Evolutionary conservation across 2,888 invertebrate genomes (phyloP).

Genomic region (Callyntrura sp.): DNA sequence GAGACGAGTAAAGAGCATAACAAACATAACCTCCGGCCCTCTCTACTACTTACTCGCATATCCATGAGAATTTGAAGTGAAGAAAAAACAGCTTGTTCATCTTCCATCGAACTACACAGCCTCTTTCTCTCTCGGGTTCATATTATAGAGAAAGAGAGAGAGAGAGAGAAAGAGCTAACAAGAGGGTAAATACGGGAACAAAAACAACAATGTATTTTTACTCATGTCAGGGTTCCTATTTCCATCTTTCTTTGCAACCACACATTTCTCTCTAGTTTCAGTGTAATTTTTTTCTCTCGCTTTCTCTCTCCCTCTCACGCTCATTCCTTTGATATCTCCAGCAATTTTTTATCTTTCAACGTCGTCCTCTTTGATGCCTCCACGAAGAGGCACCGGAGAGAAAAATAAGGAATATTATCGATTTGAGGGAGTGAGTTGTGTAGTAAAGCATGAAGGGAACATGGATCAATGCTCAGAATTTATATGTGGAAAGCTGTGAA

Average conservation of each 20-base stretch:
- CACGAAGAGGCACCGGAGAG: background rate
- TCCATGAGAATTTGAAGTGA: background rate
- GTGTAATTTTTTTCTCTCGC: slow-evolving; percentile 5
- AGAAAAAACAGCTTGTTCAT: slow-evolving; percentile 10
- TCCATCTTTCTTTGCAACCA: slow-evolving; percentile 12
- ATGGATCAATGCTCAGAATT: slow-evolving; percentile 50
- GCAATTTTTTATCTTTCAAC: slow-evolving; percentile 47
- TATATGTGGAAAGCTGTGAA: slow-evolving; percentile 14
- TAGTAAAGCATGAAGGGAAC: slow-evolving; percentile 38
- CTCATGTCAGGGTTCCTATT: background rate
- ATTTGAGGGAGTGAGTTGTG: slow-evolving; percentile 9
- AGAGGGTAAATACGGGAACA: slow-evolving; percentile 36
- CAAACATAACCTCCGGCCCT: background rate
- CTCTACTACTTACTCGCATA: background rate
- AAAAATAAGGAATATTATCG: slow-evolving; percentile 37
- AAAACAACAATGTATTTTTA: slow-evolving; percentile 39
- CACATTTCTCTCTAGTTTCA: slow-evolving; percentile 6
- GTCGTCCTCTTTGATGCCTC: slow-evolving; percentile 7
- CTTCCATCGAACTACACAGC: slow-evolving; percentile 15
- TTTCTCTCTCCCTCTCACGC: background rate
- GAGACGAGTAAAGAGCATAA: background rate
- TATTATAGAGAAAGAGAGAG: background rate
- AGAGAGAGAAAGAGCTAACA: slow-evolving; percentile 24
- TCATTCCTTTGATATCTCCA: slow-evolving; percentile 22
- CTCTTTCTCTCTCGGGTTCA: slow-evolving; percentile 15